phyloP scores from a whole-genome alignment of 2,888 invertebrate species.

The Microctonus hyperodae region DNA sequence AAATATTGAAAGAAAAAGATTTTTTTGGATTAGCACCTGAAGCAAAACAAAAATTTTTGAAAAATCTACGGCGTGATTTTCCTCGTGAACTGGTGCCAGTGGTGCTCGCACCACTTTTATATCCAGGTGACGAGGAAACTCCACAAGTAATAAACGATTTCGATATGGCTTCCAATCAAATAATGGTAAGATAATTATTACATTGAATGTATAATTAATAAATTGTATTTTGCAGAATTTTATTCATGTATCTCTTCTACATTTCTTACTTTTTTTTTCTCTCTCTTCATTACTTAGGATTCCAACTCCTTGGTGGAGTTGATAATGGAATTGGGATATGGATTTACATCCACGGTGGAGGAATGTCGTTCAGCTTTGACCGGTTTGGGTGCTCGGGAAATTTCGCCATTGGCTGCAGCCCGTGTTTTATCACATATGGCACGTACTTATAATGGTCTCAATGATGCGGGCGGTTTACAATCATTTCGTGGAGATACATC shows the following conservation, averaged over 20 bases:
- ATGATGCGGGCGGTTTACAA: conserved; percentile 65
- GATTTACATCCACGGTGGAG: conserved; percentile 85
- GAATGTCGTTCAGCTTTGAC: conserved; percentile 86
- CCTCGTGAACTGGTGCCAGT: conserved; percentile 88
- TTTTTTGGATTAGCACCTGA: conserved; percentile 74
- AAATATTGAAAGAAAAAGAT: conserved; percentile 67
- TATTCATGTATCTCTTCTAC: not conserved
- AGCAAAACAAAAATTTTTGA: conserved; percentile 81
- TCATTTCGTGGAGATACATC: conserved; percentile 68
- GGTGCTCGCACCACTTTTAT: conserved; percentile 86
- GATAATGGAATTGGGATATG: conserved; percentile 90
- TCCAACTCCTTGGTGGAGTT: conserved; percentile 84
- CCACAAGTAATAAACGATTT: conserved; percentile 57
- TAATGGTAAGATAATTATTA: conserved; percentile 59
- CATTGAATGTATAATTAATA: conserved; percentile 6
- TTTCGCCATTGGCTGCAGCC: conserved; percentile 85
- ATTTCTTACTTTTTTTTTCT: not conserved
- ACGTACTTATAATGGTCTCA: conserved; percentile 80
- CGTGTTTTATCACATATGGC: conserved; percentile 88
- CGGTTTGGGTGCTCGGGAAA: conserved; percentile 82
- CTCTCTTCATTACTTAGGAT: conserved; percentile 63
- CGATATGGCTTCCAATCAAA: conserved; percentile 60
- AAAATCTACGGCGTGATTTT: conserved; percentile 84
- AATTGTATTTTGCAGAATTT: not conserved
- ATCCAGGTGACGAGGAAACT: conserved; percentile 78